A percentile compares a stretch with the other conserved stretches of the same genome.
Evolutionary conservation across 2,888 invertebrate species (phyloP).

Genomic region (Lasioglossum villosulum): DNA sequence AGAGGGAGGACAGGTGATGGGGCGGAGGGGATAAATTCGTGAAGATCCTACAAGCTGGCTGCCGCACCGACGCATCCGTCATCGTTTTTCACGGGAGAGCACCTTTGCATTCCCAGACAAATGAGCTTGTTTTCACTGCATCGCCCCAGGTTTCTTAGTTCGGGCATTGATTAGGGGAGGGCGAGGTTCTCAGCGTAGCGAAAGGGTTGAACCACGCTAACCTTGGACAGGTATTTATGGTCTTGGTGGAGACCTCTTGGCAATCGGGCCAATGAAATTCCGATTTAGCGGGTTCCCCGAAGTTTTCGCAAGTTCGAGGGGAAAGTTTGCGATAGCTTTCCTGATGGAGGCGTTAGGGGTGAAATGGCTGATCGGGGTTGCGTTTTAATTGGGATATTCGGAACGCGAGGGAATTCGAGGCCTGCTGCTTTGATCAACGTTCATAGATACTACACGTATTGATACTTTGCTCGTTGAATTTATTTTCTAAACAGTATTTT

Average conservation of each 20-base stretch:
- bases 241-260: background rate
- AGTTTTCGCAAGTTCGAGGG: slow-evolving; percentile 35
- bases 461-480: background rate
- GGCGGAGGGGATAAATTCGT: slow-evolving; percentile 19
- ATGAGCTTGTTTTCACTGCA: slow-evolving; percentile 66
- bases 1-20: background rate
- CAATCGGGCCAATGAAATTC: slow-evolving; percentile 35
- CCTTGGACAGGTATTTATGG: slow-evolving; percentile 46
- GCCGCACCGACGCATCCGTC: slow-evolving; percentile 47
- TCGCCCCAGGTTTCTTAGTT: slow-evolving; percentile 17
- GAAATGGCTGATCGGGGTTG: background rate
- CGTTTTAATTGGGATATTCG: slow-evolving; percentile 24
- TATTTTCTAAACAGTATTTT: background rate
- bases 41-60: slow-evolving; percentile 40
- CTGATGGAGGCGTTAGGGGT: background rate
- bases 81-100: slow-evolving; percentile 50
- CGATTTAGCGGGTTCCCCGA: slow-evolving; percentile 12
- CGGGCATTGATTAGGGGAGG: slow-evolving; percentile 55
- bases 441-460: background rate
- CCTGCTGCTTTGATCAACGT: background rate
- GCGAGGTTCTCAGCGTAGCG: background rate
- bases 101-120: slow-evolving; percentile 47
- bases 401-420: background rate
- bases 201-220: slow-evolving; percentile 3
- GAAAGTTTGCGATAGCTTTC: background rate